These are phyloP conservation scores for Thunnus thynnus DNA, from an alignment of 2,113 vertebrate genomes.

Conservation along the genomic window DNA sequence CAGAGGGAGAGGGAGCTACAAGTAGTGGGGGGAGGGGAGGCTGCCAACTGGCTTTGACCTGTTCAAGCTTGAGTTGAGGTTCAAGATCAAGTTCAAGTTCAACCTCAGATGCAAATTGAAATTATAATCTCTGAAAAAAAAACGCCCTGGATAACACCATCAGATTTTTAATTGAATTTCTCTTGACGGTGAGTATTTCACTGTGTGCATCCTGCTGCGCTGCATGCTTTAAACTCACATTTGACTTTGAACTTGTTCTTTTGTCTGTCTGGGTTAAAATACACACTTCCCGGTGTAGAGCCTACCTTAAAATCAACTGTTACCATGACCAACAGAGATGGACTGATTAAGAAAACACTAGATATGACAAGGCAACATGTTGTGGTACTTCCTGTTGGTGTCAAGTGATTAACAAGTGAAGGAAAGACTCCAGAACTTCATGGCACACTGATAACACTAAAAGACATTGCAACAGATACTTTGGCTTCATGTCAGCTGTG, in stretches of 20 bases:
- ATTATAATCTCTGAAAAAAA: too few relatives aligned
- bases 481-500: constrained; percentile 3
- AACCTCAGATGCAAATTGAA: not conserved
- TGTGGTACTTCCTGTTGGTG: constrained; percentile 1
- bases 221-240: too few relatives aligned
- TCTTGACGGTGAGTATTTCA: too few relatives aligned
- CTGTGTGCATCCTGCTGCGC: too few relatives aligned
- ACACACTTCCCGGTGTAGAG: too few relatives aligned
- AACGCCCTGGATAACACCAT: too few relatives aligned
- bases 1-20: constrained; percentile 42
- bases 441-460: constrained; percentile 2
- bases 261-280: too few relatives aligned
- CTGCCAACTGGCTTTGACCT: constrained; percentile 31
- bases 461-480: constrained; percentile 4
- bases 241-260: too few relatives aligned
- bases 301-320: not conserved
- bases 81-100: constrained; percentile 55
- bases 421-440: not conserved
- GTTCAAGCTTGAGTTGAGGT: constrained; percentile 26
- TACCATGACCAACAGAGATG: not conserved
- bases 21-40: not conserved
- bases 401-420: constrained; percentile 4
- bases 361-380: not conserved
- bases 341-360: constrained; percentile 14
- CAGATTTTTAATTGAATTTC: too few relatives aligned